Conservation (phyloP, 2,113 vertebrate genomes). For the Corapipo altera region DNA sequence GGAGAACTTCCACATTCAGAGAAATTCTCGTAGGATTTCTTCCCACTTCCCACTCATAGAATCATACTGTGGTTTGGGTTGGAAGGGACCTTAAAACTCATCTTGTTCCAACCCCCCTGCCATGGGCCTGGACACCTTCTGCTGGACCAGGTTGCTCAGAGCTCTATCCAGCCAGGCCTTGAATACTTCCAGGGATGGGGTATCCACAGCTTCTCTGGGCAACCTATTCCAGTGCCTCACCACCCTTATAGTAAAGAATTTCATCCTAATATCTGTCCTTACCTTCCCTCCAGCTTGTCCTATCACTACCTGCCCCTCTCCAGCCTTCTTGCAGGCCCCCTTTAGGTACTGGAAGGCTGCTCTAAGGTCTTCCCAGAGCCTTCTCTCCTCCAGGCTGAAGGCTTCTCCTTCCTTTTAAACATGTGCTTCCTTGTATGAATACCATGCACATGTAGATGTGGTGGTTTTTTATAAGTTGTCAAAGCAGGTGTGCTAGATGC, state of each 20-base stretch:
- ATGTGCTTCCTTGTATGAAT: not conserved
- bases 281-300: not conserved
- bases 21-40: not conserved
- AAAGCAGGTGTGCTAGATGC: not conserved
- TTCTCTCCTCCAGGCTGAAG: not conserved
- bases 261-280: not conserved
- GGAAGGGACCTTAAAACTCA: not conserved
- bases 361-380: not conserved
- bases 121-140: not conserved
- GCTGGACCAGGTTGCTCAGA: not conserved
- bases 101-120: not conserved
- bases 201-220: not conserved
- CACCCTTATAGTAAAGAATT: not conserved
- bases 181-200: not conserved
- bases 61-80: not conserved
- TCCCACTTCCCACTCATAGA: not conserved
- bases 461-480: not conserved
- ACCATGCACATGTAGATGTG: accelerated
- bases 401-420: not conserved
- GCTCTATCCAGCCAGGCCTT: not conserved
- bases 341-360: not conserved
- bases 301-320: not conserved
- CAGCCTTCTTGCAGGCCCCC: not conserved
- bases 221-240: not conserved
- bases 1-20: not conserved